Conservation (phyloP, 2,888 invertebrate species). For the Cyrtodaria siliqua region DNA sequence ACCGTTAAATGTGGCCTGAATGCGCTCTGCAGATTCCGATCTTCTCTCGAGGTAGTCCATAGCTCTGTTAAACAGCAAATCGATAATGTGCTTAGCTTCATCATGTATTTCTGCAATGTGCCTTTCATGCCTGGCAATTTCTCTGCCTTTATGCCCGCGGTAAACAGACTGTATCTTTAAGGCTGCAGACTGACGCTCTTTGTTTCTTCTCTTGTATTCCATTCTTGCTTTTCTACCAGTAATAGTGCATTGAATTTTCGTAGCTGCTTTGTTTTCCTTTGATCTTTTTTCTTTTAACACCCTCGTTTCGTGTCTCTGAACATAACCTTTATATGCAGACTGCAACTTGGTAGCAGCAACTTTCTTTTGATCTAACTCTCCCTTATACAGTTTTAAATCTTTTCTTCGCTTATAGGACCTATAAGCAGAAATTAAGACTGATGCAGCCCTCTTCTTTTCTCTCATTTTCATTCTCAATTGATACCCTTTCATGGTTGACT, state of each 20-base stretch:
- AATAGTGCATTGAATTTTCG: conserved; percentile 20
- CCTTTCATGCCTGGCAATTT: conserved; percentile 23
- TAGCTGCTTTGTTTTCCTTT: conserved; percentile 18
- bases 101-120: conserved; percentile 28
- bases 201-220: background rate
- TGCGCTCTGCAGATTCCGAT: conserved; percentile 33
- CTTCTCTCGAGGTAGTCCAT: conserved; percentile 37
- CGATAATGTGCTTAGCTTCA: conserved; percentile 32
- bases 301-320: conserved; percentile 11
- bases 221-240: conserved; percentile 26
- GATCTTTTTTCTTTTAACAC: conserved; percentile 3
- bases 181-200: conserved; percentile 32
- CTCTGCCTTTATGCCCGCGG: conserved; percentile 42
- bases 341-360: conserved; percentile 14
- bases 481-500: conserved; percentile 33
- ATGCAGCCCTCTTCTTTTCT: conserved; percentile 20
- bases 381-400: conserved; percentile 7
- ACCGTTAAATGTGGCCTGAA: conserved; percentile 40
- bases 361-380: conserved; percentile 7
- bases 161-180: conserved; percentile 54
- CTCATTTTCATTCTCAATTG: conserved; percentile 19
- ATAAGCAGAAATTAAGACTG: conserved; percentile 13
- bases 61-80: conserved; percentile 32
- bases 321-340: conserved; percentile 31
- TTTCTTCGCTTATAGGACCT: conserved; percentile 29